Conservation (phyloP, 2,888 invertebrate species). For the Busseola fusca region DNA sequence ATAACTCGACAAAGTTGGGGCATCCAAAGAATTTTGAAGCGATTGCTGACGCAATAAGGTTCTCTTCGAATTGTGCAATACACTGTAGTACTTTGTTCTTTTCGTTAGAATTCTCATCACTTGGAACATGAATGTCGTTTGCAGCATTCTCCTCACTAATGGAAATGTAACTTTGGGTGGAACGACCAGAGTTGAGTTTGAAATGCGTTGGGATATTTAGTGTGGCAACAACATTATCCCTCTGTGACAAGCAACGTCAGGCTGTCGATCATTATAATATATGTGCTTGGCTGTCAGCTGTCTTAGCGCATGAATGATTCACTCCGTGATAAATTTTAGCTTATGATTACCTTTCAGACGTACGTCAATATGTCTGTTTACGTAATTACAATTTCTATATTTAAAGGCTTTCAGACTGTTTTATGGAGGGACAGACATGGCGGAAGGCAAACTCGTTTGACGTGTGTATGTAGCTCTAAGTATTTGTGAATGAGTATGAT, state of each 20-base stretch:
- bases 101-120: constrained; percentile 80
- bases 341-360: constrained; percentile 89
- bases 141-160: constrained; percentile 32
- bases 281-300: constrained; percentile 88
- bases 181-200: constrained; percentile 59
- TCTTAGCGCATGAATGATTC: constrained; percentile 88
- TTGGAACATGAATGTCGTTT: constrained; percentile 74
- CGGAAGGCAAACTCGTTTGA: constrained; percentile 79
- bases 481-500: constrained; percentile 81
- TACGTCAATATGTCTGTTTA: constrained; percentile 87
- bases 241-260: constrained; percentile 87
- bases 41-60: constrained; percentile 71
- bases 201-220: constrained; percentile 59
- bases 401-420: constrained; percentile 80
- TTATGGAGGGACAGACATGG: constrained; percentile 77
- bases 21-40: constrained; percentile 72
- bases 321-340: constrained; percentile 89
- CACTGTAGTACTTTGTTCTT: constrained; percentile 83
- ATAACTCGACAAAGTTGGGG: constrained; percentile 73
- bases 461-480: constrained; percentile 73
- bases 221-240: constrained; percentile 88
- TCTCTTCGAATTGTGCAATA: constrained; percentile 67
- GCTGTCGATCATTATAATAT: constrained; percentile 89
- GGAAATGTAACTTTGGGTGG: constrained; percentile 57
- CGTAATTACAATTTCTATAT: constrained; percentile 84